A percentile compares a stretch with the other conserved stretches of the same genome.
phyloP scores from a whole-genome alignment of 2,797 vertebrate species.

The Gastrophryne carolinensis region DNA sequence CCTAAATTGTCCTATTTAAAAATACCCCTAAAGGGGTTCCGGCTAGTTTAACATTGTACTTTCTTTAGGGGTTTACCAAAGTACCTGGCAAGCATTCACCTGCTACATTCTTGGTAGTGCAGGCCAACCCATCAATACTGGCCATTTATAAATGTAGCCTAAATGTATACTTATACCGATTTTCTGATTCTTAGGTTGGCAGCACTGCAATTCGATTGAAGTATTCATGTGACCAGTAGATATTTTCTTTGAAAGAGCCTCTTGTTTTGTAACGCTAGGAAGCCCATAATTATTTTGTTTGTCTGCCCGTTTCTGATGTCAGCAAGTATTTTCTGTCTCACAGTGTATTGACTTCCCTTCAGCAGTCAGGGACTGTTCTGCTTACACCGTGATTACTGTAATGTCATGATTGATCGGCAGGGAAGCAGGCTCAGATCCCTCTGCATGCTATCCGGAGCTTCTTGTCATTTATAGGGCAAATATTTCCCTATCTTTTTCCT shows the following conservation, averaged over 20 bases:
- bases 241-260: background rate
- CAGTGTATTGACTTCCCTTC: slow-evolving; percentile 24
- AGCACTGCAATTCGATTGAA: background rate
- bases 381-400: slow-evolving; percentile 21
- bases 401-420: slow-evolving; percentile 16
- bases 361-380: slow-evolving; percentile 6
- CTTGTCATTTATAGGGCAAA: background rate
- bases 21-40: no score
- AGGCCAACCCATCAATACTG: no score
- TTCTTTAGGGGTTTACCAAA: no score
- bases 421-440: slow-evolving; percentile 12
- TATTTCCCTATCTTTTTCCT: background rate
- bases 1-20: no score
- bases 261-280: background rate
- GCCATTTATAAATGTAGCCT: no score
- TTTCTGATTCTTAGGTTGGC: no score
- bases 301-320: slow-evolving; percentile 2
- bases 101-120: no score
- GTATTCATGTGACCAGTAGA: background rate
- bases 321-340: slow-evolving; percentile 11
- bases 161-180: no score
- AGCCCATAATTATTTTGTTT: slow-evolving; percentile 1
- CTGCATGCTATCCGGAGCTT: slow-evolving; percentile 1
- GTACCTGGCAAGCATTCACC: no score
- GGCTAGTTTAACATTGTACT: no score